Base-by-base conservation (phyloP, 2,797 vertebrate species). In the Sebastes ruberrimus region DNA sequence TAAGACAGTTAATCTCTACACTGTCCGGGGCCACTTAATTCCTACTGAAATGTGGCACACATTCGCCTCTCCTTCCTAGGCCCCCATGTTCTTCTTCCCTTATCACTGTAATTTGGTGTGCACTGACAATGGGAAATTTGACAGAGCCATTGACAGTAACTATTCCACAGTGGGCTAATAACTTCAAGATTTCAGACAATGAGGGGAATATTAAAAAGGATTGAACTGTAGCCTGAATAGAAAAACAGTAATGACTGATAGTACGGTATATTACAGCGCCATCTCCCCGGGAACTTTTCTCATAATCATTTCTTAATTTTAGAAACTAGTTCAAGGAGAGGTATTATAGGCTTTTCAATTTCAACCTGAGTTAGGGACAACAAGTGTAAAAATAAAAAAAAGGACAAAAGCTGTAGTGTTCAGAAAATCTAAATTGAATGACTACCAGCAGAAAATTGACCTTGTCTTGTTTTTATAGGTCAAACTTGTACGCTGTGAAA, bases 1-100 rank as follows among this genome's bases (percentile, higher is more conserved):
- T 85, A 35, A 85, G 87, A 93, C 86, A 90, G 92, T 92, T 94
- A 89, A 94, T 95, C 93, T 93, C 89, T 81, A 75, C 65, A 71
- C 78, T 66, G 78, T 92, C 87, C 85, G 32, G 72, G 87, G 89
- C 87, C 78, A 71, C 91, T 90, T 93, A 90, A 93, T 92, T 92
- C 84, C 81, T 72, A 77, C 86, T 88, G 89, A 94, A 94, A 90
- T 76, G 72, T 82, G 78, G 80, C 81, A 82, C 73, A 83, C 61
- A 89, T 82, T 76, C 59, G 78, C 74, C 64, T 85, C 78, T 83
- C 76, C 79, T 64, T 89, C 64, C 62, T 27, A n/a, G 53, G 33
- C 72, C 59, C 59, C 30, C 70, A 10, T 73, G 64, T 80, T 71
- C 66, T 16, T 74, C 69, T 69, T 57, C 46, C 74, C 80, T 90